phyloP scores from a whole-genome alignment of 2,888 invertebrate genomes.

The Ischnus inquisitorius region DNA sequence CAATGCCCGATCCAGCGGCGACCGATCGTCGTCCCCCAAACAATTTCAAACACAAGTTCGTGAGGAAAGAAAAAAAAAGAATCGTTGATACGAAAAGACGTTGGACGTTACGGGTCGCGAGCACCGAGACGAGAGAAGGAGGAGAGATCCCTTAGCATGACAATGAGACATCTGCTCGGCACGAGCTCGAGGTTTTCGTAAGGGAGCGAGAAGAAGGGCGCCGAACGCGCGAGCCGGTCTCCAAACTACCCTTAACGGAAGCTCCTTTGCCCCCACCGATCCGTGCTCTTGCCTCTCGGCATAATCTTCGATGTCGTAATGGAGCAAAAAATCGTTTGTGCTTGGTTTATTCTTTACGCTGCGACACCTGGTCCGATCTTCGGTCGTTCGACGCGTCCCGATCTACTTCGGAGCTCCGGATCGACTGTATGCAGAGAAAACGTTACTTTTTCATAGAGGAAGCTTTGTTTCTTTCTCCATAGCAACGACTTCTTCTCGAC shows the following conservation, averaged over 20 bases:
- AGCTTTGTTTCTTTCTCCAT: slow-evolving; percentile 13
- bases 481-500: slow-evolving; percentile 26
- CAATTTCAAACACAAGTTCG: slow-evolving; percentile 73
- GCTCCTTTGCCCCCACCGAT: slow-evolving; percentile 57
- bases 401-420: slow-evolving; percentile 13
- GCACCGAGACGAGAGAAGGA: slow-evolving; percentile 41
- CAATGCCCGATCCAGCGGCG: slow-evolving; percentile 27
- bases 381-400: slow-evolving; percentile 27
- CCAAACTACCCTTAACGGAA: slow-evolving; percentile 77
- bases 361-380: slow-evolving; percentile 59
- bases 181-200: slow-evolving; percentile 75
- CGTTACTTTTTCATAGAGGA: too few species aligned
- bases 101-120: slow-evolving; percentile 79
- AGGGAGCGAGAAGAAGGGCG: slow-evolving; percentile 44
- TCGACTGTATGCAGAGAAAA: too few species aligned
- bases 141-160: slow-evolving; percentile 81
- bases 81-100: slow-evolving; percentile 76
- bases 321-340: slow-evolving; percentile 61
- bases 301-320: slow-evolving; percentile 76
- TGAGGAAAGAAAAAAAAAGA: slow-evolving; percentile 37
- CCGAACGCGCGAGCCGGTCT: slow-evolving; percentile 72
- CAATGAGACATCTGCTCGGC: slow-evolving; percentile 84
- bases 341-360: slow-evolving; percentile 33
- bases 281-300: slow-evolving; percentile 26
- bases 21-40: slow-evolving; percentile 56